Conservation (phyloP, 2,797 vertebrate genomes). For the Chelon labrosus region DNA sequence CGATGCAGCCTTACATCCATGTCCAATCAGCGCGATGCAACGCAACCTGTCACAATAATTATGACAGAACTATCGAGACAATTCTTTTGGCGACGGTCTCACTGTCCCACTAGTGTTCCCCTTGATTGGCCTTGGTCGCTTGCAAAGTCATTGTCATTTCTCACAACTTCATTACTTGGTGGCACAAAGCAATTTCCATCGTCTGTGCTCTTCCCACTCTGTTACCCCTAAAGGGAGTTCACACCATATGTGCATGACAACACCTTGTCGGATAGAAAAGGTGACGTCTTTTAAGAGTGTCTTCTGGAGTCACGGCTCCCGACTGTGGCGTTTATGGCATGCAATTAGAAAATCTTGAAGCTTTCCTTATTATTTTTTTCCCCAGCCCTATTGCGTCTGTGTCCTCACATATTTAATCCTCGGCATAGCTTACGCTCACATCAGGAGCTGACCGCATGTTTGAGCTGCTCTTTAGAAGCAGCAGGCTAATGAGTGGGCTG, state of each 20-base stretch:
- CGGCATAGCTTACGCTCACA: constrained; percentile 47
- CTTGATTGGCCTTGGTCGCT: constrained; percentile 81
- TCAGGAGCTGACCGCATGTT: constrained; percentile 38
- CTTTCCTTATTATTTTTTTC: constrained; percentile 32
- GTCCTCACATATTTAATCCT: constrained; percentile 50
- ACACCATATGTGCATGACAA: constrained; percentile 76
- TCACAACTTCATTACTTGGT: constrained; percentile 82
- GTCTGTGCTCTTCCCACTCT: constrained; percentile 58
- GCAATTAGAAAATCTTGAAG: constrained; percentile 31
- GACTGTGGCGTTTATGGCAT: constrained; percentile 38
- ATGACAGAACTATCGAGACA: constrained; percentile 74
- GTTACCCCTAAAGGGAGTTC: constrained; percentile 74
- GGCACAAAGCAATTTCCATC: constrained; percentile 81
- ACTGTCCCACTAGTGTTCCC: constrained; percentile 69
- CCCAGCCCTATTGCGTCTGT: constrained; percentile 35
- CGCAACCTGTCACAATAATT: constrained; percentile 80
- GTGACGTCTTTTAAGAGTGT: constrained; percentile 49
- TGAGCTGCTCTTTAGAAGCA: constrained; percentile 30
- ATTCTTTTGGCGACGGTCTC: constrained; percentile 64
- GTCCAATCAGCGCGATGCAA: constrained; percentile 76
- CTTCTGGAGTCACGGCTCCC: constrained; percentile 26
- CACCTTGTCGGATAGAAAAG: constrained; percentile 71
- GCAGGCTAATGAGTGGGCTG: constrained; percentile 19
- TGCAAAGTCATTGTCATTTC: constrained; percentile 80
- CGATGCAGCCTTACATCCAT: constrained; percentile 68